phyloP scores from a whole-genome alignment of 2,888 invertebrate species.

The Perdita meconis region DNA sequence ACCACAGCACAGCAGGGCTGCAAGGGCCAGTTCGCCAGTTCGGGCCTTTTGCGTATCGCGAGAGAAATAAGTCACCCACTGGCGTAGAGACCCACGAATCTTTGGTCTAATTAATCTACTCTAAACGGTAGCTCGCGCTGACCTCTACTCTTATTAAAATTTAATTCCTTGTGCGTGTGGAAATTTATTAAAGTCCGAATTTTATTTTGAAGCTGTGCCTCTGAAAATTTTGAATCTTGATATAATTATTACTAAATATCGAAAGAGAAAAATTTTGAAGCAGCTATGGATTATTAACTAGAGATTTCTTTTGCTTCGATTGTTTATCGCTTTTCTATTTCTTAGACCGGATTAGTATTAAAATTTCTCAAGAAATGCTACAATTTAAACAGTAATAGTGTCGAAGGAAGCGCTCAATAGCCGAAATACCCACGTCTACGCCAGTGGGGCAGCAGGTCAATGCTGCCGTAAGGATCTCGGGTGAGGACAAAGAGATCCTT shows the following conservation, averaged over 20 bases:
- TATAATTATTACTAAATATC: too few species aligned
- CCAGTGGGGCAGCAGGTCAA: conserved; percentile 76
- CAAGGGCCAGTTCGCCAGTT: conserved; percentile 72
- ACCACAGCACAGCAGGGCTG: conserved; percentile 74
- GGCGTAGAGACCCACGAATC: conserved; percentile 56
- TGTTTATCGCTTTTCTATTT: too few species aligned
- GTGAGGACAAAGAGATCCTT: conserved; percentile 76
- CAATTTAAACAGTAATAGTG: background rate
- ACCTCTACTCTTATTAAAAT: background rate
- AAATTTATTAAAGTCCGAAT: too few species aligned
- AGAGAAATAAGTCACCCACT: conserved; percentile 74
- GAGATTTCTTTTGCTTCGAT: too few species aligned
- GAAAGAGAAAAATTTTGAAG: too few species aligned
- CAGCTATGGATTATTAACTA: too few species aligned
- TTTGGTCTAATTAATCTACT: background rate
- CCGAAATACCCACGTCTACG: conserved; percentile 62
- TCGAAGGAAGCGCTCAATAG: conserved; percentile 23
- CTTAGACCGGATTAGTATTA: too few species aligned
- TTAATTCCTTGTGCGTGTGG: too few species aligned
- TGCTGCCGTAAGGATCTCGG: conserved; percentile 71
- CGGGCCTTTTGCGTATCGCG: conserved; percentile 68
- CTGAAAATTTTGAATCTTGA: too few species aligned
- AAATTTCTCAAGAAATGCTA: background rate
- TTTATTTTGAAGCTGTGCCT: too few species aligned
- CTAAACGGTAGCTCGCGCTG: background rate